Conservation (phyloP, 2,888 invertebrate genomes). For the Hydroisotoma schaefferi region DNA sequence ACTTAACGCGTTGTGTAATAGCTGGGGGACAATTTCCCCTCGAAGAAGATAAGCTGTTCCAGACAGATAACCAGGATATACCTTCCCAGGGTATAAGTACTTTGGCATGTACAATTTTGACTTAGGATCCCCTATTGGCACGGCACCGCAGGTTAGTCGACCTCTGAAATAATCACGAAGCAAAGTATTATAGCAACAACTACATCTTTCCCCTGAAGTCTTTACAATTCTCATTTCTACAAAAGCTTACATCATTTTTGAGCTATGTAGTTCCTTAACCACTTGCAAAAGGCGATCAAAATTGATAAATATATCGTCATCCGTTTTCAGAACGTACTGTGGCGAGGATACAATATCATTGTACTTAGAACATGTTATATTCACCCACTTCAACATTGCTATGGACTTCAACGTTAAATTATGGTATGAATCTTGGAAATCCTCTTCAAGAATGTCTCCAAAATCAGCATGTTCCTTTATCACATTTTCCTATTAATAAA, state of each 20-base stretch:
- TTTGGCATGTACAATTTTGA: constrained; percentile 82
- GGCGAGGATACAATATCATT: constrained; percentile 50
- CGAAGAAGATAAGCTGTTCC: constrained; percentile 78
- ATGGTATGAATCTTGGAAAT: constrained; percentile 77
- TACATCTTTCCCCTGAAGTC: too few species aligned
- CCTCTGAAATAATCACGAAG: constrained; percentile 54
- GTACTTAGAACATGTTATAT: constrained; percentile 59
- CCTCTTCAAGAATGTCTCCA: constrained; percentile 77
- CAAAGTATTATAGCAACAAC: neutral
- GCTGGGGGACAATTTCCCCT: constrained; percentile 61
- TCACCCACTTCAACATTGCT: constrained; percentile 78
- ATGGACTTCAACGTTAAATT: constrained; percentile 81
- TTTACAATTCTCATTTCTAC: too few species aligned
- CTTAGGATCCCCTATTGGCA: constrained; percentile 67
- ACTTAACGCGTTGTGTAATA: constrained; percentile 65
- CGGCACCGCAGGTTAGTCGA: constrained; percentile 72
- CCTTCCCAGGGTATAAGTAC: constrained; percentile 68
- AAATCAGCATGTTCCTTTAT: constrained; percentile 63
- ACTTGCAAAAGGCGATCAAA: constrained; percentile 55
- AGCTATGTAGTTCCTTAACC: constrained; percentile 40
- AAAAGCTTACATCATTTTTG: constrained; percentile 45
- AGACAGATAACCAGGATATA: constrained; percentile 76
- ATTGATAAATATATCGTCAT: constrained; percentile 83
- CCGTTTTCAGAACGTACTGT: constrained; percentile 74
- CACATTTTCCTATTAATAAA: constrained; percentile 59